Conservation (phyloP, 2,113 vertebrate genomes). For the Ancistrus triradiatus region DNA sequence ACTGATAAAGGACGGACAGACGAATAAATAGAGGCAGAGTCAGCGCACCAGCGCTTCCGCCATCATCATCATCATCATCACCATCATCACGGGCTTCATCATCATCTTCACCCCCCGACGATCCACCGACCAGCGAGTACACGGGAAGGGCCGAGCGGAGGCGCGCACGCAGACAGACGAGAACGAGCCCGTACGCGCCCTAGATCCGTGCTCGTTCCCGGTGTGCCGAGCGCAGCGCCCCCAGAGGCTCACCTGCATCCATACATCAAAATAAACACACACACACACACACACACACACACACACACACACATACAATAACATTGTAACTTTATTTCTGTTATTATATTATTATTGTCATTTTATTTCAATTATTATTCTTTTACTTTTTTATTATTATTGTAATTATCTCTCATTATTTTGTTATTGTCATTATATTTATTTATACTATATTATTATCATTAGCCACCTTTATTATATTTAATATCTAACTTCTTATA, state of each 20-base stretch:
- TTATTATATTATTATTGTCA: too few species aligned
- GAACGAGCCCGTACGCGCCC: constrained; percentile 22
- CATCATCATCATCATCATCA: constrained; percentile 70
- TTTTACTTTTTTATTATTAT: too few species aligned
- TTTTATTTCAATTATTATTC: too few species aligned
- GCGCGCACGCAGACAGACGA: constrained; percentile 18
- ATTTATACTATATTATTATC: too few species aligned
- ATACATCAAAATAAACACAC: background rate
- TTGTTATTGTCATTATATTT: too few species aligned
- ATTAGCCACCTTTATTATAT: too few species aligned
- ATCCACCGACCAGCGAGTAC: constrained; percentile 8
- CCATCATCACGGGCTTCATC: background rate
- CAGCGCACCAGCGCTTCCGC: constrained; percentile 74
- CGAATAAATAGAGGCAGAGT: constrained; percentile 25
- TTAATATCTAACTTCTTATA: too few species aligned
- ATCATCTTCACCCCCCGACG: constrained; percentile 4
- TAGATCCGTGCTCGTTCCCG: constrained; percentile 3
- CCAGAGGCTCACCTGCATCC: background rate
- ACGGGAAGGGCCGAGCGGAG: constrained; percentile 23
- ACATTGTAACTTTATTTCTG: too few species aligned
- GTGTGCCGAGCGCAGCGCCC: constrained; percentile 9
- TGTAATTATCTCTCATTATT: too few species aligned
- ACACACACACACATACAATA: background rate
- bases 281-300: background rate
- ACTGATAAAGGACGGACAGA: background rate